Base-by-base conservation (phyloP, 2,113 vertebrate genomes). In the Panurus biarmicus region DNA sequence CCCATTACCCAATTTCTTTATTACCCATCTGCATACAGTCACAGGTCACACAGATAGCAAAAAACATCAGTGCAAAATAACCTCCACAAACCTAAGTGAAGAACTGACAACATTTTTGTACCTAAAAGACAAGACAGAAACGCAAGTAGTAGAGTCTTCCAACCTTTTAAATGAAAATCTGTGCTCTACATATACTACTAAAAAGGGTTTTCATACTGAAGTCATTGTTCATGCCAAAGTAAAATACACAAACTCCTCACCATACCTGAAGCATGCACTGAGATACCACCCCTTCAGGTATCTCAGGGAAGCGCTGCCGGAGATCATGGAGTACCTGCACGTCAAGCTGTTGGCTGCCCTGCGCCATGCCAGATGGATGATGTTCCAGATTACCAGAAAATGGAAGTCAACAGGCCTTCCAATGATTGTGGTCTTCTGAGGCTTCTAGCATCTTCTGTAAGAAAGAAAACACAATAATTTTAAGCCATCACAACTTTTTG, bases 181-280 rank as follows among this genome's bases (percentile, higher is more conserved):
- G 11, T 9, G 17, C 2, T 62, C 31, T 38, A 53, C 19, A 6
- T 18, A 36, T 31, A 35, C 35, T 73, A 23, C 12, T 18, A 62
- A 24, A 69, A 62, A 44, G 5, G 31, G 9, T 62, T 73, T 61
- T 38, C n/a, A 57, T 14, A 38, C 7, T 57, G 16, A 58, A 58
- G 21, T 44, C 21, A 1, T 6, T 57, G 48, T 35, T 58, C 24
- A 40, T 38, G 28, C 66, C 24, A 54, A 60, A 57, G 69, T 23
- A 48, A 83, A 92, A 40, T 4, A 64, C 15, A 35, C 1, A 25
- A 33, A 77, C 10, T 65, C 16, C 67, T 85, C 36, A 70, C 64
- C 87, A 64, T 98, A 99, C 99, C 99, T 99, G 99, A 96, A 99
- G 98, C 98, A 99, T 99, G 97, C 98, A 99, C 93, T 99, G 99